Evolutionary conservation across 1,140 invertebrate species (phyloP).

Genomic region (Nasonia giraulti): DNA sequence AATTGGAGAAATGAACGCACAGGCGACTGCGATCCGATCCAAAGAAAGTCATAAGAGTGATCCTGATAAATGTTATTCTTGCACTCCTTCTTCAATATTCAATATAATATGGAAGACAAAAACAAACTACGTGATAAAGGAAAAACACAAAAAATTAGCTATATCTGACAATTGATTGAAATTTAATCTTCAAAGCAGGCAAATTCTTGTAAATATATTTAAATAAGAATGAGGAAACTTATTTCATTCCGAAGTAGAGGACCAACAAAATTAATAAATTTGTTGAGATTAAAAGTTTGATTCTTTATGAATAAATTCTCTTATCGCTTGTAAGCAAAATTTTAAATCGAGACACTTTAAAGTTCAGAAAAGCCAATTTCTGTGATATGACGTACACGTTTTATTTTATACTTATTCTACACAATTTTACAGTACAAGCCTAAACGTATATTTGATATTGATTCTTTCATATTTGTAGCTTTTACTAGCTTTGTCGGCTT

Average conservation of each 20-base stretch:
- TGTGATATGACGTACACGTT: conserved; percentile 45
- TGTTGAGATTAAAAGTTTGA: conserved; percentile 38
- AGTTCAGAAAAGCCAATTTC: conserved; percentile 43
- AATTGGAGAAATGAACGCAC: conserved; percentile 32
- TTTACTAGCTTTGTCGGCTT: not conserved
- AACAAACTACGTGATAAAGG: not conserved
- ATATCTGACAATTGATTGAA: conserved; percentile 19
- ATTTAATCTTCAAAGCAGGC: conserved; percentile 14
- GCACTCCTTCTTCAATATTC: not conserved
- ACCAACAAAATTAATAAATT: conserved; percentile 48
- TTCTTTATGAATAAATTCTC: conserved; percentile 24
- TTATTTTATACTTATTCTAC: conserved; percentile 30
- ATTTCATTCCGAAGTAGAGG: conserved; percentile 56
- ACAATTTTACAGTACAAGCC: not conserved
- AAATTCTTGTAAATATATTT: conserved; percentile 49
- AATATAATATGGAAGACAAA: not conserved
- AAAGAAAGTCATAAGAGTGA: conserved; percentile 35
- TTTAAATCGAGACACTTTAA: conserved; percentile 43
- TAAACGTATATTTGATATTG: not conserved
- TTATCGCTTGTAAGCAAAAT: conserved; percentile 23
- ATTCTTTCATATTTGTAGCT: not conserved
- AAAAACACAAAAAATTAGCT: not conserved
- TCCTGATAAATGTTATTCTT: conserved; percentile 37
- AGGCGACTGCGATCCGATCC: conserved; percentile 21
- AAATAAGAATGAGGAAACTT: conserved; percentile 38